A percentile compares a stretch with the other conserved stretches of the same genome.
Conservation (phyloP, 2,113 vertebrate species). For the Varanus komodoensis region DNA sequence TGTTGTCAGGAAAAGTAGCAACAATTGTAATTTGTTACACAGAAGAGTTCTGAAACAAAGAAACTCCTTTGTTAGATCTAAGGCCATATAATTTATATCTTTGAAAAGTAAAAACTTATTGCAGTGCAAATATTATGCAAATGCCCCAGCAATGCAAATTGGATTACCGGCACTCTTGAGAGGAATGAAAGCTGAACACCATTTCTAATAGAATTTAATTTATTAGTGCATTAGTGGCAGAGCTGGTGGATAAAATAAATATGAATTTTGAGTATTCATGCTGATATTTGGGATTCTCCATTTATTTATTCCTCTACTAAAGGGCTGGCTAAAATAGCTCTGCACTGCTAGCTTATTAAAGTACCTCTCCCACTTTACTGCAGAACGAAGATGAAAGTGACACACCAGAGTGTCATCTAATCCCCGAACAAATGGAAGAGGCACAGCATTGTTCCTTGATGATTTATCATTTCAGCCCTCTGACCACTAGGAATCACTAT, state of each 20-base stretch:
- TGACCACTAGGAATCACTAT: slow-evolving; percentile 14
- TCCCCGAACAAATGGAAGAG: slow-evolving; percentile 8
- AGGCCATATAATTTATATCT: slow-evolving; percentile 42
- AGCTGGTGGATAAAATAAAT: slow-evolving; percentile 6
- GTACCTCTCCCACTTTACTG: neutral
- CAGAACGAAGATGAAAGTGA: slow-evolving; percentile 8
- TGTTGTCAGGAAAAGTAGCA: neutral
- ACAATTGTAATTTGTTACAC: slow-evolving; percentile 20
- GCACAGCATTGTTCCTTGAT: slow-evolving; percentile 26
- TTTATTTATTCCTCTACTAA: slow-evolving; percentile 28
- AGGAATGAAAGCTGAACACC: slow-evolving; percentile 31
- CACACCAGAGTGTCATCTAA: slow-evolving; percentile 4
- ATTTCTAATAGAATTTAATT: slow-evolving; percentile 52
- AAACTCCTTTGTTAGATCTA: slow-evolving; percentile 5
- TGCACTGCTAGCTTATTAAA: slow-evolving; percentile 7
- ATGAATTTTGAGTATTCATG: slow-evolving; percentile 27
- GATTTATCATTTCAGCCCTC: slow-evolving; percentile 29
- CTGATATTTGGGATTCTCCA: slow-evolving; percentile 28
- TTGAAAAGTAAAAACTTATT: slow-evolving; percentile 34
- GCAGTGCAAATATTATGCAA: slow-evolving; percentile 12
- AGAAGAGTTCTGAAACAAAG: slow-evolving; percentile 30
- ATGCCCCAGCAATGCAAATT: slow-evolving; percentile 30
- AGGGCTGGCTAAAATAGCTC: neutral
- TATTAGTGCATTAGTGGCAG: slow-evolving; percentile 43
- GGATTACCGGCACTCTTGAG: slow-evolving; percentile 24